A percentile compares a stretch with the other conserved stretches of the same genome.
These are phyloP conservation scores for Parnassius mnemosyne DNA, from an alignment of 2,888 invertebrate species.

Conservation along the genomic window DNA sequence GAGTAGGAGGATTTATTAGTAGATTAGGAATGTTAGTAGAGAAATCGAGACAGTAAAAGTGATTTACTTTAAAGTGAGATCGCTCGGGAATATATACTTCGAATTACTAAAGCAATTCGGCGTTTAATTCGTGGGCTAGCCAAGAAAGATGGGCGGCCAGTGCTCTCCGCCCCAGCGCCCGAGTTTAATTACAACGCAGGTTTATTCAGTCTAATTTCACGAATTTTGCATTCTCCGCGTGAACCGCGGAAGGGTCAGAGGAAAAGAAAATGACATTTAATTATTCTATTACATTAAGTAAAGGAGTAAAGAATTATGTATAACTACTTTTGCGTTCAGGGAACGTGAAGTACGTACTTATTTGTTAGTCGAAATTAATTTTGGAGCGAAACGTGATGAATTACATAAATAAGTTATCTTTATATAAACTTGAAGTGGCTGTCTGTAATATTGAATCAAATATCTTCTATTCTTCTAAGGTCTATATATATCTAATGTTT, in stretches of 20 bases:
- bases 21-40: conserved; percentile 61
- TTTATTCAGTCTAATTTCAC: conserved; percentile 78
- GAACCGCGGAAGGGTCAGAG: conserved; percentile 78
- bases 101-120: conserved; percentile 78
- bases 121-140: conserved; percentile 78
- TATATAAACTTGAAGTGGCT: no score
- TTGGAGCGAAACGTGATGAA: conserved; percentile 36
- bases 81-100: conserved; percentile 73
- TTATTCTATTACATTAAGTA: conserved; percentile 77
- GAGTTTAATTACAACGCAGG: conserved; percentile 77
- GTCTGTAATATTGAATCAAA: no score
- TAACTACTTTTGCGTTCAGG: conserved; percentile 69
- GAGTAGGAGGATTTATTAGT: conserved; percentile 50
- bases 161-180: conserved; percentile 55
- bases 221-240: conserved; percentile 77
- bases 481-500: no score
- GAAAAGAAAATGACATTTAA: conserved; percentile 79
- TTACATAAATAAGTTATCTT: conserved; percentile 15
- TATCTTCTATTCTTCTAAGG: no score
- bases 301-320: conserved; percentile 63
- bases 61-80: conserved; percentile 75
- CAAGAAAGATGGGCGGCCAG: conserved; percentile 75
- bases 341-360: conserved; percentile 43
- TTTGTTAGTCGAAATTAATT: conserved; percentile 41
- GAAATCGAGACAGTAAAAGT: conserved; percentile 75